Evolutionary conservation across 1,140 invertebrate species (phyloP).

Genomic region (Lordiphosa clarofinis): DNA sequence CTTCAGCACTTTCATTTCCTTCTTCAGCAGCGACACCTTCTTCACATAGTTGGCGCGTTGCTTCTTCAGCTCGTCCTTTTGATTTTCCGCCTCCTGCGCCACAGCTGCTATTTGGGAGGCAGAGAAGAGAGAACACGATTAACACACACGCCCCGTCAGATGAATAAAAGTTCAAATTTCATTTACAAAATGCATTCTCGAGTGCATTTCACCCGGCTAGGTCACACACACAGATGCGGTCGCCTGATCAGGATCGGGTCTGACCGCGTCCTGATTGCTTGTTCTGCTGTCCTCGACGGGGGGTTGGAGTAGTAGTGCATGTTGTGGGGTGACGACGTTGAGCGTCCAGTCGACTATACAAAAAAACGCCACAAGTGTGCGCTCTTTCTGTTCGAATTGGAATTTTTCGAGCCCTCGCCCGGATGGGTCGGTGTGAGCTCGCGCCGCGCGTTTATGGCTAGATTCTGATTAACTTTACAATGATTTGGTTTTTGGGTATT

Average conservation of each 20-base stretch:
- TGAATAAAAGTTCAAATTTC: constrained; percentile 66
- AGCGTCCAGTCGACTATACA: constrained; percentile 46
- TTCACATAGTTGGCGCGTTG: constrained; percentile 89
- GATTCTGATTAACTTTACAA: constrained; percentile 47
- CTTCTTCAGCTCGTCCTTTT: constrained; percentile 87
- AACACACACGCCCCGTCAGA: constrained; percentile 28
- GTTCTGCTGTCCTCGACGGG: constrained; percentile 43
- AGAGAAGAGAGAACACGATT: constrained; percentile 38
- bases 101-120: constrained; percentile 82
- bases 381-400: constrained; percentile 24
- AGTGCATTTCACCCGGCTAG: constrained; percentile 71
- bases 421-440: constrained; percentile 27
- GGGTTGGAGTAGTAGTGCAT: constrained; percentile 32
- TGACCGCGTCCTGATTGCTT: constrained; percentile 38
- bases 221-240: constrained; percentile 54
- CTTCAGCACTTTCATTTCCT: constrained; percentile 87
- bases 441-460: constrained; percentile 38
- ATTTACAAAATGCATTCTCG: constrained; percentile 75
- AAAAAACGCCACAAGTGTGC: constrained; percentile 35
- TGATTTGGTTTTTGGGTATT: constrained; percentile 36
- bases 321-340: constrained; percentile 43
- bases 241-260: constrained; percentile 44
- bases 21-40: constrained; percentile 85
- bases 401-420: constrained; percentile 36
- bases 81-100: constrained; percentile 89